Percentiles rank a stretch among this genome's conserved stretches.
These are phyloP conservation scores for Coelogynopora nodosa DNA, from an alignment of 2,888 invertebrate species.

Conservation along the genomic window DNA sequence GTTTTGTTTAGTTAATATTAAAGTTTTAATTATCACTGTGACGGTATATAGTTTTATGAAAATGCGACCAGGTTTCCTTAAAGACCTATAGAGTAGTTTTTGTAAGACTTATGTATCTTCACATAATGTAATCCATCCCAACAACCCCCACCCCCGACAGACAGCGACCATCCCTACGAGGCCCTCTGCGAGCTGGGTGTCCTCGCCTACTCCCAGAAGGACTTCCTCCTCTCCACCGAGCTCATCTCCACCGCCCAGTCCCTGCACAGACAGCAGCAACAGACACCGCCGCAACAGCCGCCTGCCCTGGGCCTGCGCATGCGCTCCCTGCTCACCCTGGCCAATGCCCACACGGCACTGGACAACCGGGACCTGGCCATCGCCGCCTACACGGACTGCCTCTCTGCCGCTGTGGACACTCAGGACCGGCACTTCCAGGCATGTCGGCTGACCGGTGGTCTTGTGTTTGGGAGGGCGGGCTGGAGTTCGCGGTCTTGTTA, in stretches of 20 bases:
- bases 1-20: too few species aligned
- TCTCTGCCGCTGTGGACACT: constrained; percentile 54
- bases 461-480: too few species aligned
- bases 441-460: too few species aligned
- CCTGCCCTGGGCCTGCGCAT: constrained; percentile 26
- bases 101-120: too few species aligned
- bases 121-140: too few species aligned
- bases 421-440: constrained; percentile 57
- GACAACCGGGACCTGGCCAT: constrained; percentile 37
- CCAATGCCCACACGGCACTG: constrained; percentile 37
- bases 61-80: too few species aligned
- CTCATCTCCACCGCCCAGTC: background rate
- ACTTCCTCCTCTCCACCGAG: background rate
- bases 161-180: background rate
- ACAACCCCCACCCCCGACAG: too few species aligned
- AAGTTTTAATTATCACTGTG: too few species aligned
- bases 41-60: too few species aligned
- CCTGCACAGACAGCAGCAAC: background rate
- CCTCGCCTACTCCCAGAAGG: background rate
- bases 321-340: constrained; percentile 42
- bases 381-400: constrained; percentile 52
- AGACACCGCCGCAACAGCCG: background rate
- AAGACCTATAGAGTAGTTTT: too few species aligned
- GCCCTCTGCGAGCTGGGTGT: background rate
- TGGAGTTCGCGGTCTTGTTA: too few species aligned